Conservation (phyloP, 2,888 invertebrate species). For the Drosophila fulvimacula region DNA sequence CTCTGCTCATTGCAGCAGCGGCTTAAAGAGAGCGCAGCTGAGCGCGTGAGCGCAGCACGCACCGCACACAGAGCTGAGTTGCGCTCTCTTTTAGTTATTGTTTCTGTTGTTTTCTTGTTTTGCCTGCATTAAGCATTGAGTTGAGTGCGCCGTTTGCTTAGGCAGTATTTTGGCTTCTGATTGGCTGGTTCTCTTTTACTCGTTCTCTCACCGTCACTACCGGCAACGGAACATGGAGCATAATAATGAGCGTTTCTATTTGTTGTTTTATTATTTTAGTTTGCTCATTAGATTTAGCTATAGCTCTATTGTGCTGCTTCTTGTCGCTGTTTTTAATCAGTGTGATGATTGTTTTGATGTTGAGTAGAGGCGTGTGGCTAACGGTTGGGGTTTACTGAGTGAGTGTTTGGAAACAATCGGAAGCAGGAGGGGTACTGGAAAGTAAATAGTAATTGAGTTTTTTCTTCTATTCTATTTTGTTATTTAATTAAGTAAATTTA, state of each 20-base stretch:
- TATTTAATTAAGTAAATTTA: too few relatives aligned
- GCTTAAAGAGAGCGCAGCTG: slow-evolving; percentile 13
- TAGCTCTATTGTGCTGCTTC: background rate
- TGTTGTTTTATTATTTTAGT: slow-evolving; percentile 6
- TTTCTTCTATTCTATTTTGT: too few relatives aligned
- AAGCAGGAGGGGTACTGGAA: background rate
- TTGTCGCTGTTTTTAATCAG: background rate
- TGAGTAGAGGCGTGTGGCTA: background rate
- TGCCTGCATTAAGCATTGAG: slow-evolving; percentile 8
- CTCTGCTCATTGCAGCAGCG: slow-evolving; percentile 27
- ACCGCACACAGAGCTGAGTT: slow-evolving; percentile 4
- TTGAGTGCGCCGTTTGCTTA: slow-evolving; percentile 13
- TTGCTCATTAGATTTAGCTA: slow-evolving; percentile 3
- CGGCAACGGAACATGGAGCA: background rate
- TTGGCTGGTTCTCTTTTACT: slow-evolving; percentile 3
- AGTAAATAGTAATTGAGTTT: background rate
- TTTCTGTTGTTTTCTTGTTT: background rate
- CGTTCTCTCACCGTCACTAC: background rate
- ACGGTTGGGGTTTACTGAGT: background rate
- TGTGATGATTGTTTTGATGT: background rate
- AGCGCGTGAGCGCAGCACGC: background rate
- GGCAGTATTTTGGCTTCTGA: background rate
- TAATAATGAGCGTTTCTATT: background rate
- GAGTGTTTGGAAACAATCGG: background rate
- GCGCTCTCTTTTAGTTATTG: background rate